These are phyloP conservation scores for Heliopora coerulea DNA, from an alignment of 92 coral and sea anemone species.

Conservation along the genomic window DNA sequence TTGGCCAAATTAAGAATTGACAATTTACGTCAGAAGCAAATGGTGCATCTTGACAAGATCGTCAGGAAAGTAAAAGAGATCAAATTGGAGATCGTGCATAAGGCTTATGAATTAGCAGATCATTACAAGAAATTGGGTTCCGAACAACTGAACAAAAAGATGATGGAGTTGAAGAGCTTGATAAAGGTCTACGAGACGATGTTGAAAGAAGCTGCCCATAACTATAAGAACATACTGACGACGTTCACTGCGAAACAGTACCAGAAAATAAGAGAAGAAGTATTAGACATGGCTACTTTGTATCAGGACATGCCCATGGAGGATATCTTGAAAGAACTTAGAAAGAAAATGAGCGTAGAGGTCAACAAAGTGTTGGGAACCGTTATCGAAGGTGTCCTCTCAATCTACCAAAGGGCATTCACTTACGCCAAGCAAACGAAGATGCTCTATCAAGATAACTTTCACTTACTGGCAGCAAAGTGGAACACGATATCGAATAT, in stretches of 20 bases:
- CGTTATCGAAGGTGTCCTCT: slow-evolving; percentile 1
- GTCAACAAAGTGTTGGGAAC: slow-evolving; percentile 3
- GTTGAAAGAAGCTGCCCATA: slow-evolving; percentile 1
- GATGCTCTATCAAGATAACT: slow-evolving; percentile 4
- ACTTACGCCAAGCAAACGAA: not conserved
- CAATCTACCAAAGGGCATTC: not conserved
- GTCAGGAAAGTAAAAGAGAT: slow-evolving; percentile 57
- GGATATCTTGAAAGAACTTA: slow-evolving; percentile 10
- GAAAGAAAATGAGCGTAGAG: slow-evolving; percentile 4
- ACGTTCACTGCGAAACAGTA: not conserved
- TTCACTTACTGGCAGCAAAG: not conserved
- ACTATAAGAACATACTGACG: slow-evolving; percentile 8
- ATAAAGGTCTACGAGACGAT: not conserved
- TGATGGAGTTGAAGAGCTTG: no score
- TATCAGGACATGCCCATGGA: slow-evolving; percentile 29
- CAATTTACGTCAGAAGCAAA: slow-evolving; percentile 24
- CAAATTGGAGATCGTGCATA: slow-evolving; percentile 18
- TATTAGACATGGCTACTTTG: not conserved
- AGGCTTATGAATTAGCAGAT: slow-evolving; percentile 49
- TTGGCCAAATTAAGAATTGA: slow-evolving; percentile 48
- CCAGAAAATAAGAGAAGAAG: not conserved
- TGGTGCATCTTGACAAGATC: slow-evolving; percentile 46
- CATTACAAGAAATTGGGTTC: slow-evolving; percentile 39
- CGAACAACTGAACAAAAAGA: not conserved
- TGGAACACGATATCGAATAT: not conserved